Evolutionary conservation across 2,888 invertebrate genomes (phyloP), one percentile per base, ranked within the genome.

Genomic region (Ochropleura leucogaster): DNA sequence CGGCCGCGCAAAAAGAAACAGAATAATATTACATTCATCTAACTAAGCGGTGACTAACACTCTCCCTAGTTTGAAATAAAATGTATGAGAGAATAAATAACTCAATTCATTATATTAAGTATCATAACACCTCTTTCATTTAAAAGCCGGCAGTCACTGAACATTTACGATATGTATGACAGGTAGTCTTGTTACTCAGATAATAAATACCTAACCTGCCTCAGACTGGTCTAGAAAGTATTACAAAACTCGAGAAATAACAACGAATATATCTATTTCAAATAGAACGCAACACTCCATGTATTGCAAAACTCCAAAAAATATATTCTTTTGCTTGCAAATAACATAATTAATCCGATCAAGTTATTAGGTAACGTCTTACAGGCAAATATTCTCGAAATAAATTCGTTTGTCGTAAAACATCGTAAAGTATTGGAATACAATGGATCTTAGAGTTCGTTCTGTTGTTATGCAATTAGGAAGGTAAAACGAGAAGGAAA

Each of bases 381-480:
- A 74, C 79, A 82, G 70, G 20, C n/a, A 74, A 80, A 72, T 68
- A 70, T 77, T 81, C 16, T 60, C 44, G 42, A 67, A 67, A 81
- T 75, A 86, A 86, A 81, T 74, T 82, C 77, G 77, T 68, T 82
- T 62, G 83, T 82, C 69, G 65, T 77, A 75, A 75, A 83, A 77
- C 57, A 77, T 74, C 70, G 77, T 55, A 82, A 85, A 85, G 84
- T 89, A 90, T 90, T 86, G 89, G 90, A 90, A 92, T 88, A 83
- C 88, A 84, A 89, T 90, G 90, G 90, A 85, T 90, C 88, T 86
- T 71, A 85, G 74, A 87, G 86, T 85, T 88, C 85, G 88, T 30
- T 85, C 89, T 87, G 92, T 92, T 91, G 91, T 90, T 87, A 88
- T 88, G 92, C 91, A 94, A 93, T 94, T 93, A 93, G 90, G 89